These are phyloP conservation scores for Ophthalmolycus amberensis DNA, from an alignment of 2,113 vertebrate species.

Conservation along the genomic window DNA sequence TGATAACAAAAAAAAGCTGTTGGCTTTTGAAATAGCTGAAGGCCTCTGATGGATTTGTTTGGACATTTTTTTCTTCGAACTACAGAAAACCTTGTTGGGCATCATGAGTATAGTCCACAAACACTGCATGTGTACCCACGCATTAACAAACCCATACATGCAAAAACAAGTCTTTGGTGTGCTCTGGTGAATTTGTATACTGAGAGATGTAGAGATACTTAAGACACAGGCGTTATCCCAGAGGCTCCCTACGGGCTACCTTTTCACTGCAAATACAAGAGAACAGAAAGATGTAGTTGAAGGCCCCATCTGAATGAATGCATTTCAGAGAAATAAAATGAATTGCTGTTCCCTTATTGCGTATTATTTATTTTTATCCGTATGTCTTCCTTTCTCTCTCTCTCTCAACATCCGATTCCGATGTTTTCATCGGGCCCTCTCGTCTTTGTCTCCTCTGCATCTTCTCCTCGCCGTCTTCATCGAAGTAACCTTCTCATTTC, in stretches of 20 bases:
- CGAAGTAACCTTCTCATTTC: constrained; percentile 48
- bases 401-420: constrained; percentile 8
- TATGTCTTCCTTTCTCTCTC: constrained; percentile 1
- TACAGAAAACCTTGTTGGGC: background rate
- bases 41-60: background rate
- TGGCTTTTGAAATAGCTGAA: constrained; percentile 9
- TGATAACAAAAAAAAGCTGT: background rate
- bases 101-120: background rate
- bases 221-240: constrained; percentile 36
- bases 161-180: background rate
- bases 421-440: constrained; percentile 18
- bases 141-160: background rate
- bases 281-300: constrained; percentile 12
- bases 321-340: background rate
- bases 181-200: background rate
- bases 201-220: background rate
- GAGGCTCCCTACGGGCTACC: constrained; percentile 6
- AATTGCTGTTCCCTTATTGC: constrained; percentile 12
- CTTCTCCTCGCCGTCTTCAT: constrained; percentile 26
- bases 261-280: constrained; percentile 33
- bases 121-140: no score
- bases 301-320: constrained; percentile 20
- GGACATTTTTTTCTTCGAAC: background rate
- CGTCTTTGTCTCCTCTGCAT: constrained; percentile 12
- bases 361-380: background rate